Conservation (phyloP, 2,797 vertebrate species). For the Propithecus deckenii region DNA sequence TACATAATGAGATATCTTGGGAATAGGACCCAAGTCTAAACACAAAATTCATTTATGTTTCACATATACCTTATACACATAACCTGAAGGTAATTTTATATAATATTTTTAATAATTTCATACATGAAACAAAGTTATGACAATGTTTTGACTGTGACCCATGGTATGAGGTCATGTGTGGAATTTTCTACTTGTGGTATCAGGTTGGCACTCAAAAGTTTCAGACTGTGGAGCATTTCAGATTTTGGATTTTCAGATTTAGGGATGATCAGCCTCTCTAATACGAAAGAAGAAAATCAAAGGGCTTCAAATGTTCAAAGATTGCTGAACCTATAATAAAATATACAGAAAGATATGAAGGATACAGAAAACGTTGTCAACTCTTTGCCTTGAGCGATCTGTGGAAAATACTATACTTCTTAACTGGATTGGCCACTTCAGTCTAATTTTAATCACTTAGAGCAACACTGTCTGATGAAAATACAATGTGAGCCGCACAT, state of each 20-base stretch:
- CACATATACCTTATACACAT: background rate
- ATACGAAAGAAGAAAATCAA: background rate
- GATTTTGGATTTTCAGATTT: background rate
- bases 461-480: background rate
- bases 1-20: background rate
- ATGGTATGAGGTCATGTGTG: background rate
- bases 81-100: background rate
- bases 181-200: background rate
- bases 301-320: background rate
- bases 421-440: background rate
- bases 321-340: conserved; percentile 19
- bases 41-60: background rate
- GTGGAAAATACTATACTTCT: background rate
- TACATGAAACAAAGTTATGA: background rate
- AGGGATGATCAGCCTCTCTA: background rate
- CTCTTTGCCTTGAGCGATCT: background rate
- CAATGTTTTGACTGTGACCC: background rate
- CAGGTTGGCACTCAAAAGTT: background rate
- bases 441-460: background rate
- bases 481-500: background rate
- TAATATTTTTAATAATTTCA: background rate
- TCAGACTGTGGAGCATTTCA: background rate
- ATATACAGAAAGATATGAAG: conserved; percentile 49
- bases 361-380: background rate
- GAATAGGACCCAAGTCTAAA: background rate